Evolutionary conservation across 2,797 vertebrate species (phyloP).

Genomic region (Notoglanidium macrostoma): DNA sequence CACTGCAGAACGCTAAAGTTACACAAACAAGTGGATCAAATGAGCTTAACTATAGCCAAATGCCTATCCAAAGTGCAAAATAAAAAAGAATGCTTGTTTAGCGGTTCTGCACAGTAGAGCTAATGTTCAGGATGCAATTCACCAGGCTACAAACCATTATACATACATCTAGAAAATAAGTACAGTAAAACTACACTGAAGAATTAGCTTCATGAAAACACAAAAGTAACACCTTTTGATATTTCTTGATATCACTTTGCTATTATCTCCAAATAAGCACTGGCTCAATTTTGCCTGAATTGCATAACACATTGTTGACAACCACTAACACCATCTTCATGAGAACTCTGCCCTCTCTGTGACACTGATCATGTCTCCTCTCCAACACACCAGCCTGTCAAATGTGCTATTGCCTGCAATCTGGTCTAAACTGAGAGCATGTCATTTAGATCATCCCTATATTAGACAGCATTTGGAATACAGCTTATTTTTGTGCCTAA

Average conservation of each 20-base stretch:
- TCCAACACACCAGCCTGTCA: not conserved
- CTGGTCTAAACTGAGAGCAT: not conserved
- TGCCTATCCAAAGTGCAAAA: not conserved
- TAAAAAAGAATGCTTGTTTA: not conserved
- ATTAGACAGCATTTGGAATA: not conserved
- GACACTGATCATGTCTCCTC: not conserved
- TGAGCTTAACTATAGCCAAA: not conserved
- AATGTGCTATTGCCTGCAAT: not conserved
- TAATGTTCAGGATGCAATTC: not conserved
- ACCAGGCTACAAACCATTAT: not conserved
- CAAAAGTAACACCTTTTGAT: not conserved
- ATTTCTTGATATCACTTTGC: too few relatives aligned
- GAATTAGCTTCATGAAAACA: not conserved
- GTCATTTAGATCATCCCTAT: not conserved
- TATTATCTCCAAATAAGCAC: not conserved
- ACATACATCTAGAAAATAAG: not conserved
- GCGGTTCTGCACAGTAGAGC: not conserved
- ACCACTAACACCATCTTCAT: not conserved
- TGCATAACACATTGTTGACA: not conserved
- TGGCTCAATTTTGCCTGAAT: not conserved
- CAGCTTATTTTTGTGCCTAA: not conserved
- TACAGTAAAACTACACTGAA: not conserved
- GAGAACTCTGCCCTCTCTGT: not conserved
- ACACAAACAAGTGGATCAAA: conserved; percentile 25
- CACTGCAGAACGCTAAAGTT: conserved; percentile 7